Evolutionary conservation across 2,888 invertebrate species (phyloP).

Genomic region (Lithophane ornitopus): DNA sequence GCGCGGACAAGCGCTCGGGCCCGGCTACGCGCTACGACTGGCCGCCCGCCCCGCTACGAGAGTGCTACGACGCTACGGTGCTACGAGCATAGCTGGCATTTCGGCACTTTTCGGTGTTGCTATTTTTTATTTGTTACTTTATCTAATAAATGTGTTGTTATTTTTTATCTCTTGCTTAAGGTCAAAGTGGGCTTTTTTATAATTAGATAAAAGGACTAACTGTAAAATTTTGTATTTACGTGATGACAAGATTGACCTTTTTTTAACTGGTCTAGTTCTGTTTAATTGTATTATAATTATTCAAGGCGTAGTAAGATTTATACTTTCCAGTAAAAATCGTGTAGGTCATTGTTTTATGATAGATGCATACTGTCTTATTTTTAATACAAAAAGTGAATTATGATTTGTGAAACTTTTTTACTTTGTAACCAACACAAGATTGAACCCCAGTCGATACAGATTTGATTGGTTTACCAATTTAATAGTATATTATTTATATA

Average conservation of each 20-base stretch:
- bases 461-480: background rate
- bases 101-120: conserved; percentile 16
- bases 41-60: conserved; percentile 73
- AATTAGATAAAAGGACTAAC: background rate
- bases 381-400: background rate
- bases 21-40: conserved; percentile 76
- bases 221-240: background rate
- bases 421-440: background rate
- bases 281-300: background rate
- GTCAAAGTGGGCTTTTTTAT: conserved; percentile 14
- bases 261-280: background rate
- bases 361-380: background rate
- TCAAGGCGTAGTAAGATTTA: background rate
- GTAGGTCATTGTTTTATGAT: background rate
- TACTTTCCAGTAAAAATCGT: too few relatives aligned
- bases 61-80: conserved; percentile 50
- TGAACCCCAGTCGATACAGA: background rate
- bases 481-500: too few relatives aligned
- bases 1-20: conserved; percentile 70
- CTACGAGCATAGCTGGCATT: conserved; percentile 40
- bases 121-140: conserved; percentile 19
- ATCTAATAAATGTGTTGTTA: conserved; percentile 20
- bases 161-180: conserved; percentile 21
- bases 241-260: conserved; percentile 11
- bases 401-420: too few relatives aligned